A percentile compares a stretch with the other conserved stretches of the same genome.
These are phyloP conservation scores for Bradysia coprophila DNA, from an alignment of 1,140 invertebrate genomes.

Conservation along the genomic window DNA sequence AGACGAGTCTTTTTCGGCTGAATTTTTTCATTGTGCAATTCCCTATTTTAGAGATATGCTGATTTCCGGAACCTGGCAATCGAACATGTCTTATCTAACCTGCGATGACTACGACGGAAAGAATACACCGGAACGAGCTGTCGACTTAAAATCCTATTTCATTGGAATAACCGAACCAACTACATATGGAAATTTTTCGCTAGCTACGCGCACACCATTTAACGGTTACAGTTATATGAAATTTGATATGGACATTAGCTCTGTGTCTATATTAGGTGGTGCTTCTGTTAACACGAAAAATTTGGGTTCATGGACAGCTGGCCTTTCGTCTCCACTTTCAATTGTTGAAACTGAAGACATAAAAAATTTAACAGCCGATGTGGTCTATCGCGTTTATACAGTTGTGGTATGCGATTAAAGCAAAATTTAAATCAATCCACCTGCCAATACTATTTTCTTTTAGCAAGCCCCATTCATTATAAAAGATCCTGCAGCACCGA, in stretches of 20 bases:
- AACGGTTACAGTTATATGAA: slow-evolving; percentile 55
- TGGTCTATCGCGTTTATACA: slow-evolving; percentile 63
- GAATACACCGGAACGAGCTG: slow-evolving; percentile 40
- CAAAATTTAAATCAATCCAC: background rate
- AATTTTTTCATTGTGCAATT: background rate
- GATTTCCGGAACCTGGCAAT: slow-evolving; percentile 45
- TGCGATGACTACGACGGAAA: slow-evolving; percentile 59
- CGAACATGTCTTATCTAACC: slow-evolving; percentile 45
- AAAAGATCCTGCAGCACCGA: slow-evolving; percentile 37
- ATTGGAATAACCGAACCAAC: slow-evolving; percentile 35
- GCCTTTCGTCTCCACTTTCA: slow-evolving; percentile 37
- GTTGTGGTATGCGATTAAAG: slow-evolving; percentile 35
- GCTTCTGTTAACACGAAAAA: slow-evolving; percentile 37
- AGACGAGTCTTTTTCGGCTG: background rate
- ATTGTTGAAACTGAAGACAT: slow-evolving; percentile 43
- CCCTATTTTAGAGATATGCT: slow-evolving; percentile 16
- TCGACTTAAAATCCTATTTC: slow-evolving; percentile 34
- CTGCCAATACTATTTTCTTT: slow-evolving; percentile 3
- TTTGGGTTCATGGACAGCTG: slow-evolving; percentile 48
- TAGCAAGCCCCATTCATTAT: slow-evolving; percentile 82
- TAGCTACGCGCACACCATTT: slow-evolving; percentile 25
- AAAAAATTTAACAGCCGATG: slow-evolving; percentile 54
- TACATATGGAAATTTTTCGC: slow-evolving; percentile 41
- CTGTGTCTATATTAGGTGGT: slow-evolving; percentile 40
- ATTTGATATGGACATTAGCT: slow-evolving; percentile 46